Conservation (phyloP, 2,113 vertebrate species). For the Eidolon helvum region DNA sequence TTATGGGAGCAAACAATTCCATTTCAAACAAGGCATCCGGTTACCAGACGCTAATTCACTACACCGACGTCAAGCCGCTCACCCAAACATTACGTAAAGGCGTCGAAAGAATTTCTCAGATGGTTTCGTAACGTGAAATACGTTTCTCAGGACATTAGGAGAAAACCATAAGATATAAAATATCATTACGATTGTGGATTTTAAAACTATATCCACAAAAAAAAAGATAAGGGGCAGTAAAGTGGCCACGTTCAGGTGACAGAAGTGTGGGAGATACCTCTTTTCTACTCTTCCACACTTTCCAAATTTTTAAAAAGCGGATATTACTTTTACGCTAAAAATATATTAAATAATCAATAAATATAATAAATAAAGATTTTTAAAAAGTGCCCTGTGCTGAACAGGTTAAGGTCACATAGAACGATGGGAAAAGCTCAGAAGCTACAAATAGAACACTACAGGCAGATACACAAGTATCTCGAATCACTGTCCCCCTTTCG, state of each 20-base stretch:
- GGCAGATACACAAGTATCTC: background rate
- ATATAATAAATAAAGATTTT: no score
- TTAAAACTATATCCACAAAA: background rate
- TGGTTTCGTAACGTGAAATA: background rate
- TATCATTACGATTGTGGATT: background rate
- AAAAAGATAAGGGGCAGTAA: background rate
- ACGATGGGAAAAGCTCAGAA: background rate
- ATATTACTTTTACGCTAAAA: background rate
- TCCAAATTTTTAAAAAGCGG: background rate
- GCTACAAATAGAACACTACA: fast-evolving
- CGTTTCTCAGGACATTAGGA: background rate
- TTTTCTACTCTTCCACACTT: background rate
- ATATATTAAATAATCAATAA: no score
- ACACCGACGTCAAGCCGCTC: no score
- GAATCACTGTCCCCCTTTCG: background rate
- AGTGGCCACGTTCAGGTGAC: background rate
- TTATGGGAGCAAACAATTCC: background rate
- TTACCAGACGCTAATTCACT: background rate
- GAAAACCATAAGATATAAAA: background rate
- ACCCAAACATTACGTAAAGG: background rate
- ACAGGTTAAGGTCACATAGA: background rate
- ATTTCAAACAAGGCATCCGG: background rate
- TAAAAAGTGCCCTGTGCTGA: background rate
- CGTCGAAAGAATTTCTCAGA: background rate
- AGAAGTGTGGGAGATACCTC: background rate